These are phyloP conservation scores for Cherax quadricarinatus DNA, from an alignment of 1,140 invertebrate genomes.

Conservation along the genomic window DNA sequence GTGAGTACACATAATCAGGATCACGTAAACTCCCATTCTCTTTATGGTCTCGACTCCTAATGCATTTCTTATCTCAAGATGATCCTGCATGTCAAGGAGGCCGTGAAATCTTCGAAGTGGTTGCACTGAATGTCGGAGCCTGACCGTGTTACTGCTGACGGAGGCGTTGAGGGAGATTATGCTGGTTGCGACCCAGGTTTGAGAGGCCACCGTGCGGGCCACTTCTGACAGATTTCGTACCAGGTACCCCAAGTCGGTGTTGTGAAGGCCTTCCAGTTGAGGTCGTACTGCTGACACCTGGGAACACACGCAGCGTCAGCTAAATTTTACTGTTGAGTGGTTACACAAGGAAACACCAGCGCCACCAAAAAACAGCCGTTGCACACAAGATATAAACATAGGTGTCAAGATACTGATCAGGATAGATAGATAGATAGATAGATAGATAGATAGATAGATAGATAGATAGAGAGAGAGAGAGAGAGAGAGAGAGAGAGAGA, in stretches of 20 bases:
- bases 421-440: conserved; percentile 4
- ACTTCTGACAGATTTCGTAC: conserved; percentile 42
- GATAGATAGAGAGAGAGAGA: conserved; percentile 28
- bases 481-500: too few relatives aligned
- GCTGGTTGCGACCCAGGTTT: conserved; percentile 35
- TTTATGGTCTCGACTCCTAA: too few relatives aligned
- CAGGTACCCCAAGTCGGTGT: conserved; percentile 50
- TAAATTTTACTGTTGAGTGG: background rate
- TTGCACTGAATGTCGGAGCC: background rate
- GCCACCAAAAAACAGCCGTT: too few relatives aligned
- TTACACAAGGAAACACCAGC: too few relatives aligned
- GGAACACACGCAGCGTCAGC: too few relatives aligned
- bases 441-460: conserved; percentile 41
- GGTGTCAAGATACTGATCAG: background rate
- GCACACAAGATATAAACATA: background rate
- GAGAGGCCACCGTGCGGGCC: conserved; percentile 45
- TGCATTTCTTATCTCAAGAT: too few relatives aligned
- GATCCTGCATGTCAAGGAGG: too few relatives aligned
- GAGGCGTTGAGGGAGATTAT: conserved; percentile 36
- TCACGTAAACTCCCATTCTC: too few relatives aligned
- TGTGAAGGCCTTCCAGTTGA: conserved; percentile 44
- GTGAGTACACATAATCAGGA: too few relatives aligned
- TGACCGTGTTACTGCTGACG: conserved; percentile 23
- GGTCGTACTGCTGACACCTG: conserved; percentile 49
- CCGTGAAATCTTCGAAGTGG: too few relatives aligned